Conservation (phyloP, 2,113 vertebrate genomes). For the Elachura formosa region DNA sequence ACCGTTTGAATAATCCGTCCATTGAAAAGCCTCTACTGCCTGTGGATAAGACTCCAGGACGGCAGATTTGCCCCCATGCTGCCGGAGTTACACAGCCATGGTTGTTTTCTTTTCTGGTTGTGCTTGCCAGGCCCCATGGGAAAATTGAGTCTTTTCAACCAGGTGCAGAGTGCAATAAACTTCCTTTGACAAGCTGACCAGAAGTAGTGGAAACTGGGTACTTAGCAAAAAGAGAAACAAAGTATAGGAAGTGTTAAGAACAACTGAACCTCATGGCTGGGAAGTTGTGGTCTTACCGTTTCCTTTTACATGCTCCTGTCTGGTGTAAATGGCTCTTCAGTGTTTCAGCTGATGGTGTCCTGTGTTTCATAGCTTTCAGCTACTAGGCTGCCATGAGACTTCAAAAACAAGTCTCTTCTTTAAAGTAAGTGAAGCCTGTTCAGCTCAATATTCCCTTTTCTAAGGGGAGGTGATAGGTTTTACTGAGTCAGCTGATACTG, state of each 20-base stretch:
- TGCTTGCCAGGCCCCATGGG: neutral
- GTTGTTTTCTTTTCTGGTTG: neutral
- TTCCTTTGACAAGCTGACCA: neutral
- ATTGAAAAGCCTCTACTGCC: neutral
- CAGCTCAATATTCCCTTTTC: neutral
- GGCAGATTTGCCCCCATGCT: neutral
- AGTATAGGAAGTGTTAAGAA: neutral
- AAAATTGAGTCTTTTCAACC: neutral
- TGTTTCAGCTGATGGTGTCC: neutral
- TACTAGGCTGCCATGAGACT: neutral
- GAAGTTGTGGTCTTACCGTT: slow-evolving; percentile 24
- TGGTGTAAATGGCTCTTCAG: neutral
- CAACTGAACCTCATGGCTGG: neutral
- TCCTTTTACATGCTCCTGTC: neutral
- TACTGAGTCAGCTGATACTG: neutral
- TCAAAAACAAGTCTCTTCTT: neutral
- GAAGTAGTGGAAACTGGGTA: neutral
- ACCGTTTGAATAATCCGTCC: neutral
- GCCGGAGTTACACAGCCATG: fast-evolving
- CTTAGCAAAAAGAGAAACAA: neutral
- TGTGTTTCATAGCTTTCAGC: neutral
- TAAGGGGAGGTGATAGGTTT: neutral
- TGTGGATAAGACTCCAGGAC: neutral
- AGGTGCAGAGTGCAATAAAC: neutral
- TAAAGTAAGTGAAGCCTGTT: neutral